Conservation (phyloP, 2,113 vertebrate species). For the Climacteris rufus region DNA sequence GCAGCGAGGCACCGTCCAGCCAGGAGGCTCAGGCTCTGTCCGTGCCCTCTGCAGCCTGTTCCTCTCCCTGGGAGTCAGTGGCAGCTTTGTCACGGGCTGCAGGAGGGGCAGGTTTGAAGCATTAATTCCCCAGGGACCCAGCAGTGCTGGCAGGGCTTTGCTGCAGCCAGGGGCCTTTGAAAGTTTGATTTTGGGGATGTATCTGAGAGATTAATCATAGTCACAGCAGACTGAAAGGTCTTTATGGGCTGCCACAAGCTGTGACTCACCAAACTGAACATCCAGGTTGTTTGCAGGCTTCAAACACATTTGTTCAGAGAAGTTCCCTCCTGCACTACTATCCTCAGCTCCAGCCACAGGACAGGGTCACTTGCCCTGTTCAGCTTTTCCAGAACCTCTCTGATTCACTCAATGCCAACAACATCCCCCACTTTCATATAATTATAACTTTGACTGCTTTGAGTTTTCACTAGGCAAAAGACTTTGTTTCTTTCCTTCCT, state of each 20-base stretch:
- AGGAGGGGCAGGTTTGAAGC: not conserved
- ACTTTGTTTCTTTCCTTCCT: not conserved
- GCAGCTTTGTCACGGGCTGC: not conserved
- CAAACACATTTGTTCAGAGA: not conserved
- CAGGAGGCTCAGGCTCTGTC: not conserved
- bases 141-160: not conserved
- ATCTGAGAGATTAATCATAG: not conserved
- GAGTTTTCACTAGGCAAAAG: not conserved
- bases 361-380: not conserved
- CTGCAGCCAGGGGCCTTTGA: not conserved
- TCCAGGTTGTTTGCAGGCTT: not conserved
- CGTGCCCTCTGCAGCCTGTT: not conserved
- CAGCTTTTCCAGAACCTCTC: not conserved
- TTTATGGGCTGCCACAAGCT: not conserved
- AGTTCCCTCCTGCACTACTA: not conserved
- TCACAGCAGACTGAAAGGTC: not conserved
- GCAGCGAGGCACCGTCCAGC: not conserved
- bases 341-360: not conserved
- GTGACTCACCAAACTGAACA: not conserved
- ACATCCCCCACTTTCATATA: not conserved
- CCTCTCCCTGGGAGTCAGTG: not conserved
- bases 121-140: not conserved
- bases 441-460: not conserved
- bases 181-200: not conserved
- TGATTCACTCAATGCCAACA: not conserved